phyloP scores from a whole-genome alignment of 1,140 invertebrate genomes.

The Thrips palmi region DNA sequence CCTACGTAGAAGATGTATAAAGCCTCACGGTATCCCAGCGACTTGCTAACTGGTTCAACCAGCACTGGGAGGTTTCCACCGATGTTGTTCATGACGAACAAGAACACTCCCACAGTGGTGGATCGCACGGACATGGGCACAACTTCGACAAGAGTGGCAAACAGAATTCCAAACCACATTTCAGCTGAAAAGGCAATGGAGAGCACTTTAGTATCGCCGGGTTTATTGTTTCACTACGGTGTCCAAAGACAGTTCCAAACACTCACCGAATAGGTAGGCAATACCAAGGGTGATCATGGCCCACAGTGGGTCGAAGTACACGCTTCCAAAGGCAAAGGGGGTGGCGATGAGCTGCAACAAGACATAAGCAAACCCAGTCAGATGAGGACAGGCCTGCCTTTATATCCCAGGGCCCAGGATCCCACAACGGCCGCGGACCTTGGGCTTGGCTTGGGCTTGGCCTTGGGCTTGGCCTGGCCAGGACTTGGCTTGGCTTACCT shows the following conservation, averaged over 20 bases:
- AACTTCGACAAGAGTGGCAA: conserved; percentile 73
- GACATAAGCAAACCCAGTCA: too few relatives aligned
- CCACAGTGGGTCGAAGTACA: conserved; percentile 62
- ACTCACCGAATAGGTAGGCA: conserved; percentile 67
- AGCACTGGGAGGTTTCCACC: conserved; percentile 77
- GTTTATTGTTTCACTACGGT: too few relatives aligned
- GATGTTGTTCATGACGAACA: conserved; percentile 84
- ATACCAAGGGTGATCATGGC: conserved; percentile 71
- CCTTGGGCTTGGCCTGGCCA: too few relatives aligned
- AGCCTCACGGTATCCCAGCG: conserved; percentile 57
- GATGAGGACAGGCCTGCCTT: too few relatives aligned
- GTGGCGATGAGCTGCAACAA: conserved; percentile 63
- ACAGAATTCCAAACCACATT: conserved; percentile 85
- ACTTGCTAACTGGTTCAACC: conserved; percentile 63
- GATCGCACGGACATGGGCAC: conserved; percentile 62
- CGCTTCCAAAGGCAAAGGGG: conserved; percentile 72
- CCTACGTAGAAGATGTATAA: conserved; percentile 76
- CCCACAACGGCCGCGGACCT: too few relatives aligned
- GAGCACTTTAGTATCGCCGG: too few relatives aligned
- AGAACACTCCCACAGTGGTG: conserved; percentile 64
- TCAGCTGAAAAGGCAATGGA: conserved; percentile 38
- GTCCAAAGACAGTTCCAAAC: not conserved
- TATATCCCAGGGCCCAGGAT: too few relatives aligned
- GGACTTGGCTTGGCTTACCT: too few relatives aligned
- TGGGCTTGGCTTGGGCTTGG: too few relatives aligned